Evolutionary conservation across 2,113 vertebrate species (phyloP).

Genomic region (Bolborhynchus lineola): DNA sequence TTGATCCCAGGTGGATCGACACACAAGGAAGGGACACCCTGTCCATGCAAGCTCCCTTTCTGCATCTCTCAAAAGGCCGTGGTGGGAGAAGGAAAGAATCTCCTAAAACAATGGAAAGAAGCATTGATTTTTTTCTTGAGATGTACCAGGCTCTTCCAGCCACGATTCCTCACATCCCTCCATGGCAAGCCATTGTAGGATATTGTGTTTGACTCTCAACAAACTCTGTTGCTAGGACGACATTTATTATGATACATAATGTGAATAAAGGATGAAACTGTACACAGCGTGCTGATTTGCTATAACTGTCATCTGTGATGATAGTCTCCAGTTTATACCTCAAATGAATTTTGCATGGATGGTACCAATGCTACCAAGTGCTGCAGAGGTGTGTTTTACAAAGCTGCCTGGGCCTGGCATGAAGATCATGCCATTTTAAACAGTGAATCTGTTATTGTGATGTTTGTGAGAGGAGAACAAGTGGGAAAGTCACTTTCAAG

Average conservation of each 20-base stretch:
- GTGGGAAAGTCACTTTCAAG: conserved; percentile 85
- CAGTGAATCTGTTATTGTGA: conserved; percentile 75
- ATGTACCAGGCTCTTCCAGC: not conserved
- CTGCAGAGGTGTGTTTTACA: conserved; percentile 42
- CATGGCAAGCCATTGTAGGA: conserved; percentile 10
- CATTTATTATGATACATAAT: conserved; percentile 66
- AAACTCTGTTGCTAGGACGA: conserved; percentile 47
- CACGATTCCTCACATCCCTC: not conserved
- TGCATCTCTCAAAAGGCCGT: not conserved
- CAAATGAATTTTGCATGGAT: conserved; percentile 46
- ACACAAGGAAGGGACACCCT: not conserved
- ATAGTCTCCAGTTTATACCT: conserved; percentile 59
- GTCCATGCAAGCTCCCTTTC: not conserved
- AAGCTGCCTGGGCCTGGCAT: conserved; percentile 72
- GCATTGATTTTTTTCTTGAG: not conserved
- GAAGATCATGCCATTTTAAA: conserved; percentile 80
- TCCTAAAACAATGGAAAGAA: not conserved
- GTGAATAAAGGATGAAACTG: conserved; percentile 63
- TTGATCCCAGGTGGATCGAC: rapidly evolving
- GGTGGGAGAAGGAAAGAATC: not conserved
- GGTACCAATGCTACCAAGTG: not conserved
- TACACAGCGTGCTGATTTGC: conserved; percentile 55
- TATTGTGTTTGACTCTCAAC: conserved; percentile 33
- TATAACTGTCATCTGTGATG: conserved; percentile 61
- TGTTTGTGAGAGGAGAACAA: conserved; percentile 75